Percentiles rank a stretch among this genome's conserved stretches.
Conservation (phyloP, 2,888 invertebrate genomes). For the Deladenus siricidicola region DNA sequence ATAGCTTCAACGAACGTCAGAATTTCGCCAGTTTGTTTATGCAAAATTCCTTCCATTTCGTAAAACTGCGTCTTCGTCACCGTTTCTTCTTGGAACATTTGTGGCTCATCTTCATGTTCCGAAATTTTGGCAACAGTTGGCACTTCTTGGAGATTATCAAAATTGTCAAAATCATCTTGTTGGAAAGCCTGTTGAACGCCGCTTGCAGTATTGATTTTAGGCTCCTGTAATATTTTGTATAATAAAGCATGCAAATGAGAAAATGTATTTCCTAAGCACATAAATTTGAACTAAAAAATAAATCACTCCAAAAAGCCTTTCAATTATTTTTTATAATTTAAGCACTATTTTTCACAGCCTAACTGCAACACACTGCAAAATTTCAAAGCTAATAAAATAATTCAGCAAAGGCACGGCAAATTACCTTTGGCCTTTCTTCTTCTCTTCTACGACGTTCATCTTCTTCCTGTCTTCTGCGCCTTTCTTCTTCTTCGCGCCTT, state of each 20-base stretch:
- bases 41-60: slow-evolving; percentile 53
- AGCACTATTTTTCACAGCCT: no score
- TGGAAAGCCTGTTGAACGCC: slow-evolving; percentile 18
- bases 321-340: no score
- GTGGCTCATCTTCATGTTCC: slow-evolving; percentile 53
- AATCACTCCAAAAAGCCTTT: neutral
- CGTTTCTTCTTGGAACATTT: slow-evolving; percentile 46
- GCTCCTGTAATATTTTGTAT: slow-evolving; percentile 31
- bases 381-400: no score
- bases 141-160: slow-evolving; percentile 29
- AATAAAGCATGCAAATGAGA: no score
- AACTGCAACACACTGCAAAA: no score
- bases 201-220: slow-evolving; percentile 21
- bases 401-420: no score
- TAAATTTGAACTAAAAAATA: neutral
- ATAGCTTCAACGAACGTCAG: slow-evolving; percentile 87
- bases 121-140: slow-evolving; percentile 42
- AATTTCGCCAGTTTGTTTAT: slow-evolving; percentile 68
- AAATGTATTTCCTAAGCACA: no score
- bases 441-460: slow-evolving; percentile 16
- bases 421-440: slow-evolving; percentile 13
- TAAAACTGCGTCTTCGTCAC: slow-evolving; percentile 53
- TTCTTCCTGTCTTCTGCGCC: slow-evolving; percentile 29
- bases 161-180: slow-evolving; percentile 29
- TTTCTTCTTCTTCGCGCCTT: slow-evolving; percentile 28